Percentiles rank a stretch among this genome's conserved stretches.
phyloP scores from a whole-genome alignment of 2,113 vertebrate genomes.

The human (Homo sapiens) region GRCh38 chr1:17196001-17196500 shows the following conservation, averaged over 20 bases:
- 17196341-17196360: background rate
- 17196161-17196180: rapidly evolving
- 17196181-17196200: background rate
- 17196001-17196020: background rate
- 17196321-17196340: background rate
- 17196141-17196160: background rate
- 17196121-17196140: background rate
- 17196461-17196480: background rate
- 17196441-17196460: background rate
- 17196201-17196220: rapidly evolving
- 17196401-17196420: rapidly evolving
- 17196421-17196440: background rate
- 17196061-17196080: no score
- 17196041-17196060: background rate
- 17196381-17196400: rapidly evolving
- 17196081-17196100: background rate
- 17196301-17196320: rapidly evolving
- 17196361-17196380: rapidly evolving
- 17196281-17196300: background rate
- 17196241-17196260: background rate
- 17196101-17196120: rapidly evolving
- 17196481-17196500: rapidly evolving
- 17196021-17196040: background rate
- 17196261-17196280: background rate
- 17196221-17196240: background rate